Evolutionary conservation across 2,888 invertebrate species (phyloP).

Genomic region (Dasysyrphus albostriatus): DNA sequence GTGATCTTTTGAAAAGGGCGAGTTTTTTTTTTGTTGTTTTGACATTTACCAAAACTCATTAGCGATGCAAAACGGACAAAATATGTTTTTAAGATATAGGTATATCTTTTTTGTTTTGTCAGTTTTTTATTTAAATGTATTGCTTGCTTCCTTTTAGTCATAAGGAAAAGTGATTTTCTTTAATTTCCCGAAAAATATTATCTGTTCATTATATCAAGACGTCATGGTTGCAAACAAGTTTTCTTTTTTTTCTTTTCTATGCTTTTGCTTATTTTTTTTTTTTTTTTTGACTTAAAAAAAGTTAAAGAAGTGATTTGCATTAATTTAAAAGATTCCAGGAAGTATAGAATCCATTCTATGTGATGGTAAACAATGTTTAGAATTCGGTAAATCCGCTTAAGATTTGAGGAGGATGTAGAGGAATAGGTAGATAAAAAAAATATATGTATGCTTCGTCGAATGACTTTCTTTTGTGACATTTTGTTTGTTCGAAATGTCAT

Average conservation of each 20-base stretch:
- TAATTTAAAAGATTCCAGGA: constrained; percentile 35
- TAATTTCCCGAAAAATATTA: constrained; percentile 53
- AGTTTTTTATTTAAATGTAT: not conserved
- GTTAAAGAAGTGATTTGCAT: constrained; percentile 67
- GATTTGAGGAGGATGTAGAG: constrained; percentile 16
- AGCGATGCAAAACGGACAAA: constrained; percentile 53
- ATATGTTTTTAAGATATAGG: constrained; percentile 44
- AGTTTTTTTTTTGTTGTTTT: constrained; percentile 6
- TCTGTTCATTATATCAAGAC: constrained; percentile 62
- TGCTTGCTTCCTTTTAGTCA: constrained; percentile 1
- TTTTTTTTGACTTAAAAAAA: constrained; percentile 48
- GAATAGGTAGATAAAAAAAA: not conserved
- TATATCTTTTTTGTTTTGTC: not conserved
- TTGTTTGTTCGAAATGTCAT: constrained; percentile 54
- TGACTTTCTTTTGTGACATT: constrained; percentile 59
- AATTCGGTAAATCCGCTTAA: constrained; percentile 45
- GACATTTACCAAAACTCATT: constrained; percentile 61
- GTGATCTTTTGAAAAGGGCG: constrained; percentile 14
- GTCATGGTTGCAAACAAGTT: constrained; percentile 11
- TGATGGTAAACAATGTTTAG: constrained; percentile 51
- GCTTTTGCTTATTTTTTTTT: constrained; percentile 37
- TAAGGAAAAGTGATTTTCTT: constrained; percentile 36
- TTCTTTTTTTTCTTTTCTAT: not conserved
- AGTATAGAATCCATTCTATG: constrained; percentile 7
- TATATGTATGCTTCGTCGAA: constrained; percentile 23